Evolutionary conservation across 37 sponge, comb jelly and placozoan genomes (phyloP).

Genomic region (Theonella swinhoei): DNA sequence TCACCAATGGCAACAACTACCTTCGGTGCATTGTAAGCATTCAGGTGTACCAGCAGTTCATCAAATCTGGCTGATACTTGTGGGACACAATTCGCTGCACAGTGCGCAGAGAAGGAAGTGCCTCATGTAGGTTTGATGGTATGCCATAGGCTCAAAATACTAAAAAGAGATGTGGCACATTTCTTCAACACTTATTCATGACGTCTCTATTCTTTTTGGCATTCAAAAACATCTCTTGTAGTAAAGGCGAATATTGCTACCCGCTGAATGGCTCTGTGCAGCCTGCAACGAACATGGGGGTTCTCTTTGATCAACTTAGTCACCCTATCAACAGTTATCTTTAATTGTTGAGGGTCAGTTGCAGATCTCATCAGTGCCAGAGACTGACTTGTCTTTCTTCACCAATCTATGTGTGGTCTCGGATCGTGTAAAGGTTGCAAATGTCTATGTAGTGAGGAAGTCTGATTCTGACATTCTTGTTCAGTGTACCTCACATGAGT

Average conservation of each 20-base stretch:
- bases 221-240: conserved; percentile 28
- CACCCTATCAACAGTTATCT: too few species aligned
- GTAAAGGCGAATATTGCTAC: conserved; percentile 16
- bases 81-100: conserved; percentile 44
- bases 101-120: conserved; percentile 56
- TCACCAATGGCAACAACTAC: conserved; percentile 48
- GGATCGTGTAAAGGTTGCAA: too few species aligned
- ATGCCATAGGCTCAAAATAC: conserved; percentile 54
- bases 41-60: conserved; percentile 40
- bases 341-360: too few species aligned
- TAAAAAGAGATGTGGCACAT: conserved; percentile 52
- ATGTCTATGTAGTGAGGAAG: too few species aligned
- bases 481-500: too few species aligned
- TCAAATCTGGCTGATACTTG: conserved; percentile 57
- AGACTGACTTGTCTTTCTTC: too few species aligned
- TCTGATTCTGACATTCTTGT: too few species aligned
- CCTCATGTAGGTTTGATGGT: conserved; percentile 59
- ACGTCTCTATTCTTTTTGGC: conserved; percentile 45
- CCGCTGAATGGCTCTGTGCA: too few species aligned
- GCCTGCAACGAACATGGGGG: too few species aligned
- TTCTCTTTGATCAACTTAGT: too few species aligned
- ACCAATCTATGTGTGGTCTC: too few species aligned
- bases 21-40: conserved; percentile 29
- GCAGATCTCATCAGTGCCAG: too few species aligned
- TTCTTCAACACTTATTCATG: conserved; percentile 44